Percentiles rank a stretch among this genome's conserved stretches.
phyloP scores from a whole-genome alignment of 1,140 invertebrate genomes.

The Sycophaga agraensis region DNA sequence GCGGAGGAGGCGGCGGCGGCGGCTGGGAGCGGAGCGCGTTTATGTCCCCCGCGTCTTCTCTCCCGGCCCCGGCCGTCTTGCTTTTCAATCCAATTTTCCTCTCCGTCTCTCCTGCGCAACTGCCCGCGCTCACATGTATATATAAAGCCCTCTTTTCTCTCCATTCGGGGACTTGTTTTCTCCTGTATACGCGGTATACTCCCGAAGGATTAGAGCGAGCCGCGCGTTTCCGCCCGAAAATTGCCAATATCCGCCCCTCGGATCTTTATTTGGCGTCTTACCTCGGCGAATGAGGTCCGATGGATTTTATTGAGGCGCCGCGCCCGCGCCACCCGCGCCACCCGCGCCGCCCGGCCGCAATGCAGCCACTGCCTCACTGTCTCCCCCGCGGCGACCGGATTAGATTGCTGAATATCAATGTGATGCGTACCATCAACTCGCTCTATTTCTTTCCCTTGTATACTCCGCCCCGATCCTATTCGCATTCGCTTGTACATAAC shows the following conservation, averaged over 20 bases:
- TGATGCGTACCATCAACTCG: too few relatives aligned
- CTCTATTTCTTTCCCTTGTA: too few relatives aligned
- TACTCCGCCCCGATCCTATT: too few relatives aligned
- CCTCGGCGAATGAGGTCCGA: constrained; percentile 23
- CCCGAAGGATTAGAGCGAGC: constrained; percentile 35
- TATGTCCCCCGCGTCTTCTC: neutral
- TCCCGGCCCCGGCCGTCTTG: too few relatives aligned
- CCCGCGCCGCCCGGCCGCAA: too few relatives aligned
- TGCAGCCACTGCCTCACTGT: too few relatives aligned
- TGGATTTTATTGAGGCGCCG: constrained; percentile 23
- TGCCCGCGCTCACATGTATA: neutral
- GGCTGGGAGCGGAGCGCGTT: constrained; percentile 5
- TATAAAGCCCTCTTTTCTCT: neutral
- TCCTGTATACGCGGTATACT: neutral
- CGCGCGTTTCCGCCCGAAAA: constrained; percentile 44
- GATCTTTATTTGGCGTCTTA: constrained; percentile 43
- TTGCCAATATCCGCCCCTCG: constrained; percentile 47
- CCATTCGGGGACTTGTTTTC: neutral
- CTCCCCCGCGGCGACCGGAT: neutral
- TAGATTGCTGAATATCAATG: constrained; percentile 26
- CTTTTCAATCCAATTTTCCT: constrained; percentile 23
- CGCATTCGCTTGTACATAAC: too few relatives aligned
- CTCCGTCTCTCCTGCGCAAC: neutral
- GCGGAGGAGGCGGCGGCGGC: too few relatives aligned
- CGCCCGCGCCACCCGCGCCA: neutral